Base-by-base conservation (phyloP, 2,797 vertebrate genomes). In the Halcyon badia region DNA sequence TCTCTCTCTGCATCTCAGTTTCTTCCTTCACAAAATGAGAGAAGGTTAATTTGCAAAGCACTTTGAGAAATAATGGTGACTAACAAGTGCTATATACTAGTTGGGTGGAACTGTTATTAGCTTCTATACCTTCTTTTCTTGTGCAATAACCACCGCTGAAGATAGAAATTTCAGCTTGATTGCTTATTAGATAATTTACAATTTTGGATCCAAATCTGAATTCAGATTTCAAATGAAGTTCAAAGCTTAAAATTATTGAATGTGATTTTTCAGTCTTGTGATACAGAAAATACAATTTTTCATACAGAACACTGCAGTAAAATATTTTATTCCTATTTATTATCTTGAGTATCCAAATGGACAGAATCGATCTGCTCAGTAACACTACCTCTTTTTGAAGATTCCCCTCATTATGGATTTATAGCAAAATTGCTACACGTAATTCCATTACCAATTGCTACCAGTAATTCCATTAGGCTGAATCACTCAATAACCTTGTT, bases 401-500 rank as follows among this genome's bases (percentile, higher is more conserved):
- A 77, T 41, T 82, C 41, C 31, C 16, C 15, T 89, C 33, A 49
- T 78, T 48, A 52, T 28, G 5, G 28, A 75, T 64, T 90, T 83
- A 42, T 12, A 76, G 70, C 65, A 44, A 87, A 90, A 69, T 77
- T 75, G 62, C 68, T 71, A 42, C 42, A 54, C 49, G 39, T 78
- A 91, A 48, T 87, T 95, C 56, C 35, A 66, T n/a, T 89, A 83
- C 52, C 66, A 87, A 46, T 87, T 80, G 70, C 56, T 58, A 87
- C 33, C 69, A 86, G 52, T 83, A 90, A 92, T 88, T 75, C 61
- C 87, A 81, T 81, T 79, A 91, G 33, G 44, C 37, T 92, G 80
- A 96, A 91, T 94, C 73, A 84, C 46, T 1, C 1, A 77, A 14
- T 64, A 93, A 82, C 64, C 80, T 69, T 84, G 35, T 76, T 95